Percentiles rank a stretch among this genome's conserved stretches.
Conservation (phyloP, 2,797 vertebrate species). For the Syndactyla subalaris region DNA sequence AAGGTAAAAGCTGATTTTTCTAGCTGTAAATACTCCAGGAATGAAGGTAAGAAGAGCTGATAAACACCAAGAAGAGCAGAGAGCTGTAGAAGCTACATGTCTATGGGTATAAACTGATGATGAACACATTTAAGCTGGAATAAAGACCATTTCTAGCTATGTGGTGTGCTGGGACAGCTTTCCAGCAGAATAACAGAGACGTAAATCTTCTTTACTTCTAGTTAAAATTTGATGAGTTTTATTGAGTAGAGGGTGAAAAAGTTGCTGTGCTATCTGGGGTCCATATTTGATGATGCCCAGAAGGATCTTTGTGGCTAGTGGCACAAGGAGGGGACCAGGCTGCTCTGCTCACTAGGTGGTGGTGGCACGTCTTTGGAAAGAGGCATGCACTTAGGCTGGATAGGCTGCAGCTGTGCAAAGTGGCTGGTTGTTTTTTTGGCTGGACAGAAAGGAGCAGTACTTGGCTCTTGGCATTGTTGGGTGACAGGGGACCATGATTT, state of each 20-base stretch:
- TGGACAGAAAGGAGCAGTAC: background rate
- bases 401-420: background rate
- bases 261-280: background rate
- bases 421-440: background rate
- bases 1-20: constrained; percentile 8
- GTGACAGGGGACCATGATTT: background rate
- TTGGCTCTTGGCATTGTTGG: background rate
- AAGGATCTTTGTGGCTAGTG: background rate
- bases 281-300: background rate
- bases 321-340: background rate
- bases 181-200: background rate
- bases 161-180: background rate
- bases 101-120: background rate
- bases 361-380: background rate
- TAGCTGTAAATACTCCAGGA: background rate
- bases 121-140: background rate
- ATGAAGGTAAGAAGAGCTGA: constrained; percentile 27
- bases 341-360: accelerated
- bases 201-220: background rate
- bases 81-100: background rate
- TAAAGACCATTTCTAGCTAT: background rate
- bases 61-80: background rate
- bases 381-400: accelerated
- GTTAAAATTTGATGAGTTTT: background rate
- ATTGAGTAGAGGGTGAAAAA: background rate